These are phyloP conservation scores for Drosophila micromelanica DNA, from an alignment of 1,140 invertebrate genomes.

Conservation along the genomic window DNA sequence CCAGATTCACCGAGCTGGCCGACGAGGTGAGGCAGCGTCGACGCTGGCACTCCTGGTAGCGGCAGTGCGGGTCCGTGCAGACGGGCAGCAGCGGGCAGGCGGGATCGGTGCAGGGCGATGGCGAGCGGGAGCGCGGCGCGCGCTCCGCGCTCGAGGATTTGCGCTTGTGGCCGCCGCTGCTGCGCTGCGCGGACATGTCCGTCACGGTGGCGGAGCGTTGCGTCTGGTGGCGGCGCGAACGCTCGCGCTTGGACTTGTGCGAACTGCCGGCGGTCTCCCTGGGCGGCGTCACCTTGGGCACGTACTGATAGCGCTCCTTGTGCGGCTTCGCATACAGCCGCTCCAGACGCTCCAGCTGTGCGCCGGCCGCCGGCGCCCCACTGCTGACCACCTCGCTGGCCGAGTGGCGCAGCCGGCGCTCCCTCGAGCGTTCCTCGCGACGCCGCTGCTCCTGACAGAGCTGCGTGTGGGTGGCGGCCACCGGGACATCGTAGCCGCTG, in stretches of 20 bases:
- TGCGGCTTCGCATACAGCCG: slow-evolving; percentile 78
- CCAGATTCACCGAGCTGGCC: slow-evolving; percentile 73
- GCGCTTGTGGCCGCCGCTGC: slow-evolving; percentile 60
- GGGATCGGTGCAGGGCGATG: slow-evolving; percentile 82
- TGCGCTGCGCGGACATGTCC: slow-evolving; percentile 75
- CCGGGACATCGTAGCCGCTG: slow-evolving; percentile 69
- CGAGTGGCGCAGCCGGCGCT: slow-evolving; percentile 68
- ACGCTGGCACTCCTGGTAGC: slow-evolving; percentile 73
- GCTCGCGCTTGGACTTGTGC: slow-evolving; percentile 69
- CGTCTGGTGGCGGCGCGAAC: slow-evolving; percentile 82
- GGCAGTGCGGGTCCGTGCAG: slow-evolving; percentile 83
- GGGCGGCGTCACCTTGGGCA: slow-evolving; percentile 65
- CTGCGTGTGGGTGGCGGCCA: slow-evolving; percentile 52
- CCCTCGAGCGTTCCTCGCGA: slow-evolving; percentile 58
- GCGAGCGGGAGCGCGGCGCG: slow-evolving; percentile 73
- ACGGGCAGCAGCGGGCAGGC: slow-evolving; percentile 81
- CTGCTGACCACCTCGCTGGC: slow-evolving; percentile 76
- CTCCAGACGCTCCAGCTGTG: slow-evolving; percentile 58
- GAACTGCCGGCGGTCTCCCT: slow-evolving; percentile 17
- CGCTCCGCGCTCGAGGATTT: slow-evolving; percentile 83
- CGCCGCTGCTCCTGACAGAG: slow-evolving; percentile 55
- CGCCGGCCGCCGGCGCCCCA: slow-evolving; percentile 24
- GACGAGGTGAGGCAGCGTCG: slow-evolving; percentile 67
- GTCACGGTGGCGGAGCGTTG: slow-evolving; percentile 83
- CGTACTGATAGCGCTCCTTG: slow-evolving; percentile 84